Base-by-base conservation (phyloP, 2,113 vertebrate genomes). In the Takifugu bimaculatus region DNA sequence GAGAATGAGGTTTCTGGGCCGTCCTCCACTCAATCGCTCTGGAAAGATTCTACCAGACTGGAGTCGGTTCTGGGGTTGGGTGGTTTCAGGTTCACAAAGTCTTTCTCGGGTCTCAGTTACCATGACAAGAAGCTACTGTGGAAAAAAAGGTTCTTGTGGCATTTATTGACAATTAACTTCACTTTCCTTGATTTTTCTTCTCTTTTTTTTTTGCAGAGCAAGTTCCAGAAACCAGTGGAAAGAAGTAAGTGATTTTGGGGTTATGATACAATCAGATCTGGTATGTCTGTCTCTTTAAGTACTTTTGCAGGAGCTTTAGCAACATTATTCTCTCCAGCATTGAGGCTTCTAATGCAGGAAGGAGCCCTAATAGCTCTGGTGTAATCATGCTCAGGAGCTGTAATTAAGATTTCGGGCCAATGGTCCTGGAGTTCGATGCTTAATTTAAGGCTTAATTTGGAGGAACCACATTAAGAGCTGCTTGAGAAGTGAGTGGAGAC, bases 241-340 rank as follows among this genome's bases (percentile, higher is more conserved):
- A 95, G 88, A 98, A 94, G 92, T 92, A 93, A 98, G 96, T 94
- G 74, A 6, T 50, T 26, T 85, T 90, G 43, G 20, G 20, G 66
- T 63, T 55, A 13, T 55, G 25, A 62, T 67, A 11, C 25, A 15
- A 44, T 69, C 29, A 50, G 4, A 72, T 72, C 20, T 72, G 61
- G 14, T 50, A 48, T 43, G 60, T 9, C 0, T 6, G 13, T 14
- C 2, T 44, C 12, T 62, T 6, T 13, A 4, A 20, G 9, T 49
- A 54, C 49, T 60, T 50, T 15, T 69, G 47, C 32, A 68, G 54
- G 10, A 53, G 27, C 5, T 27, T 6, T 6, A 49, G 26, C 12
- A 13, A 4, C 26, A 9, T 50, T 4, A n/a, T 50, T 50, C 14
- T 63, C 32, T 58, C n/a, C 45, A 60, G 75, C 20, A 26, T n/a